Conservation (phyloP, 2,797 vertebrate species). For the Morus bassanus region DNA sequence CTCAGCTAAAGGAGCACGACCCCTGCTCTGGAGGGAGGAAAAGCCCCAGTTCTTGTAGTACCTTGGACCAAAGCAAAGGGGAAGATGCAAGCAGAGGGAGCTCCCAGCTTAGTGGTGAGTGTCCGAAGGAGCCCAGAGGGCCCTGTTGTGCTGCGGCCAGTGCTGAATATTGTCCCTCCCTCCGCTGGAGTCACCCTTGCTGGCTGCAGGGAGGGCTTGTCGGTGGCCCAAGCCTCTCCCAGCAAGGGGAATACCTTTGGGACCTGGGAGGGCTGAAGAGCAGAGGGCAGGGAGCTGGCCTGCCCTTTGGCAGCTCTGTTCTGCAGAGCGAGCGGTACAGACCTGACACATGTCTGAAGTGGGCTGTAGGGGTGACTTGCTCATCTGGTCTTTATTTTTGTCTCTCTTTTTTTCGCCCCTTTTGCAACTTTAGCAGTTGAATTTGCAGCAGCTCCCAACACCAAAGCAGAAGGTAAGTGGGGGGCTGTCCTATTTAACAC, state of each 20-base stretch:
- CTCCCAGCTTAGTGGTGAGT: slow-evolving; percentile 57
- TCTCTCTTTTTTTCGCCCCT: rapidly evolving
- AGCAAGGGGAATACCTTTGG: neutral
- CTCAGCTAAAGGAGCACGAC: neutral
- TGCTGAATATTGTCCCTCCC: neutral
- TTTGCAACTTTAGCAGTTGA: neutral
- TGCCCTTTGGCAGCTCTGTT: neutral
- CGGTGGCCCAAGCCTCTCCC: rapidly evolving
- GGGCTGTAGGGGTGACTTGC: neutral
- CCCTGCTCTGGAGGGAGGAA: neutral
- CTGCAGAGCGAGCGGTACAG: neutral
- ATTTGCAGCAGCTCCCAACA: neutral
- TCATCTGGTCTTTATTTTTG: neutral
- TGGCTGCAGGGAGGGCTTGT: neutral
- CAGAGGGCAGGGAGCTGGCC: neutral
- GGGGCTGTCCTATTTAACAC: neutral
- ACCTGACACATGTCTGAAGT: neutral
- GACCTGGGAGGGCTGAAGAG: neutral
- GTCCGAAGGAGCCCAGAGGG: neutral
- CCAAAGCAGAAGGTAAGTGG: slow-evolving; percentile 67
- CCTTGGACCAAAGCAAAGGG: slow-evolving; percentile 69
- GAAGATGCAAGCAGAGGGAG: slow-evolving; percentile 25
- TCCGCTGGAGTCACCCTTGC: neutral
- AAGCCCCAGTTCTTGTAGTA: slow-evolving; percentile 26
- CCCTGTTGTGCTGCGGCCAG: neutral